Evolutionary conservation across 1,140 invertebrate genomes (phyloP), one percentile per base, ranked within the genome.

Genomic region (Drosophila takahashii): DNA sequence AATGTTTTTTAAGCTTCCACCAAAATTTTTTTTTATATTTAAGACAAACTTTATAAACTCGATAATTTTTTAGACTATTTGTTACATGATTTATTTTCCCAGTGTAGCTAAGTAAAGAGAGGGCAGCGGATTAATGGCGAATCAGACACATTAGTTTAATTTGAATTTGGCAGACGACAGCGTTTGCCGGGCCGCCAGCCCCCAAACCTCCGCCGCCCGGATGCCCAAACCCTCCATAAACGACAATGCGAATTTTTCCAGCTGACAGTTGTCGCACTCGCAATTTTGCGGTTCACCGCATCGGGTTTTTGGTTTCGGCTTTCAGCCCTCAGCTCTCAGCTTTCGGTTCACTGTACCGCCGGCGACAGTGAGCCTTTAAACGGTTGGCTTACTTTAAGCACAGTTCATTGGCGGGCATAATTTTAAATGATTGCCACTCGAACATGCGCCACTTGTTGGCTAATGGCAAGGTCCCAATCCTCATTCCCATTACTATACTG

Each of bases 351-450:
- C 9, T 37, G 53, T 71, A 13, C 67, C 48, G 34, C 67, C 26
- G 37, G 10, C 26, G 29, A 26, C 48, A 42, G 34, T 36, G 39
- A 50, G 56, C 39, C 61, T 67, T 81, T 81, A 81, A 77, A 73
- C 62, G 27, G 65, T 27, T 37, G 54, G 44, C 53, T 73, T 58
- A 56, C 71, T 77, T 80, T 50, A 84, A 84, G 45, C 71, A 48
- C 41, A 42, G 53, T 52, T 53, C 51, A 61, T 22, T 57, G 56
- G 62, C 34, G 81, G 60, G 62, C 65, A 87, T 87, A 75, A 76
- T 79, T 86, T 87, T 86, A 89, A 89, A 87, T 79, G 84, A 86
- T 86, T 86, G 83, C 83, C 84, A 79, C 83, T 87, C 66, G 62
- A 89, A 66, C 75, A 79, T 79, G 79, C 79, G 59, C 75, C 84